Evolutionary conservation across 2,888 invertebrate species (phyloP).

Genomic region (Ochropleura plecta): DNA sequence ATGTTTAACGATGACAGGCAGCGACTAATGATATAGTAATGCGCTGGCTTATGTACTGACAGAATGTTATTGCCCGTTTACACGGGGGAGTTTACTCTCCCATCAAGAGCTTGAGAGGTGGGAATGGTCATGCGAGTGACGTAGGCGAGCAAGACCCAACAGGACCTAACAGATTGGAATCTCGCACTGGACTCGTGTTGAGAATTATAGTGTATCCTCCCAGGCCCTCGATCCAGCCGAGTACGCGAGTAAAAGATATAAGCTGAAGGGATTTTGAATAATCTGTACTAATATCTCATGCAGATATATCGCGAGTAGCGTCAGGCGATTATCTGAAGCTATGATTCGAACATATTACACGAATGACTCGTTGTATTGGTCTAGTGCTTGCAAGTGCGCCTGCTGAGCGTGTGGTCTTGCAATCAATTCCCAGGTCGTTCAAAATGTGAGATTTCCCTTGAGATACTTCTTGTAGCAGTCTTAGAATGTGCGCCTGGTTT

Average conservation of each 20-base stretch:
- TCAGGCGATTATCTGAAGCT: background rate
- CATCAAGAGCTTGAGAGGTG: no score
- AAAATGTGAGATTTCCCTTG: no score
- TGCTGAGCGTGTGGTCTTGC: no score
- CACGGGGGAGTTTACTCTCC: background rate
- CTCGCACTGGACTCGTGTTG: background rate
- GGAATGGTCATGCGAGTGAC: background rate
- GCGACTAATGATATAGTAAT: constrained; percentile 56
- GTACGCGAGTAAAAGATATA: background rate
- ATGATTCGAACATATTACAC: background rate
- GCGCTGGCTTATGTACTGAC: constrained; percentile 27
- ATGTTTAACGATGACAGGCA: constrained; percentile 55
- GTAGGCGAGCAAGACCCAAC: background rate
- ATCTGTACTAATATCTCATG: background rate
- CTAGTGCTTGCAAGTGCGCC: no score
- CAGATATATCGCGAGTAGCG: background rate
- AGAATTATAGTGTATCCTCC: background rate
- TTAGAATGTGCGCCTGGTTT: no score
- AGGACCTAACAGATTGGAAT: background rate
- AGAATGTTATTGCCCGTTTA: constrained; percentile 16
- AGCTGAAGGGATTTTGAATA: background rate
- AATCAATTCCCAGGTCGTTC: no score
- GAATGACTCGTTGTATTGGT: no score
- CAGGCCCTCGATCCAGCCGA: background rate
- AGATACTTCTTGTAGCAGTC: no score